Conservation (phyloP, 2,113 vertebrate genomes). For the Zootoca vivipara region DNA sequence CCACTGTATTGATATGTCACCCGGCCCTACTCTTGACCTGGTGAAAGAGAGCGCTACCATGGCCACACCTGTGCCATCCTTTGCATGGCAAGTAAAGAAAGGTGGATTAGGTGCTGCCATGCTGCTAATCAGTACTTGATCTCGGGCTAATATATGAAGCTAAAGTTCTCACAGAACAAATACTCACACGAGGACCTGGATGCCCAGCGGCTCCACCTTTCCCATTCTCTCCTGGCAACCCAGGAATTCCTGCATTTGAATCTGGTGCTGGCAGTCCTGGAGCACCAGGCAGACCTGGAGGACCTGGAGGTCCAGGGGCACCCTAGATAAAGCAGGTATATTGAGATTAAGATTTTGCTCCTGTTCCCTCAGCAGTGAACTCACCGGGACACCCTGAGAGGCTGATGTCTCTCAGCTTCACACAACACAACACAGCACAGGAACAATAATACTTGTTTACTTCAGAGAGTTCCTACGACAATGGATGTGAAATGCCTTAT, state of each 20-base stretch:
- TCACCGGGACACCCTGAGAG: background rate
- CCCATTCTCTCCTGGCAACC: constrained; percentile 81
- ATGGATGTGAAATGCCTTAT: background rate
- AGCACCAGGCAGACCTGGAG: constrained; percentile 72
- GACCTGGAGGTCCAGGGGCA: constrained; percentile 83
- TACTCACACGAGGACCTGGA: constrained; percentile 83
- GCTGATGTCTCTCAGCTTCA: background rate
- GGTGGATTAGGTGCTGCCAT: background rate
- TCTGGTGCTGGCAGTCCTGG: constrained; percentile 81
- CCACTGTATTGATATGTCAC: too few species aligned
- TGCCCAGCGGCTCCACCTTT: constrained; percentile 79
- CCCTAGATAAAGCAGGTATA: constrained; percentile 74
- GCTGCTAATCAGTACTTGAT: background rate
- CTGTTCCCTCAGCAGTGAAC: background rate
- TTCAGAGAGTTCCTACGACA: background rate
- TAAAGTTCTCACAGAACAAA: background rate
- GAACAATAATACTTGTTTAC: background rate
- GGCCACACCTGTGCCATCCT: background rate
- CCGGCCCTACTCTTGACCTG: too few species aligned
- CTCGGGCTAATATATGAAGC: background rate
- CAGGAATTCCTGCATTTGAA: constrained; percentile 74
- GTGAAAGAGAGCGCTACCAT: background rate
- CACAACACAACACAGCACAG: too few species aligned
- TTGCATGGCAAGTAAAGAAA: background rate
- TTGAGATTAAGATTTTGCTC: constrained; percentile 32